Evolutionary conservation across 2,113 vertebrate species (phyloP), one percentile per base, ranked within the genome.

Genomic region (Lethenteron camtschaticum): DNA sequence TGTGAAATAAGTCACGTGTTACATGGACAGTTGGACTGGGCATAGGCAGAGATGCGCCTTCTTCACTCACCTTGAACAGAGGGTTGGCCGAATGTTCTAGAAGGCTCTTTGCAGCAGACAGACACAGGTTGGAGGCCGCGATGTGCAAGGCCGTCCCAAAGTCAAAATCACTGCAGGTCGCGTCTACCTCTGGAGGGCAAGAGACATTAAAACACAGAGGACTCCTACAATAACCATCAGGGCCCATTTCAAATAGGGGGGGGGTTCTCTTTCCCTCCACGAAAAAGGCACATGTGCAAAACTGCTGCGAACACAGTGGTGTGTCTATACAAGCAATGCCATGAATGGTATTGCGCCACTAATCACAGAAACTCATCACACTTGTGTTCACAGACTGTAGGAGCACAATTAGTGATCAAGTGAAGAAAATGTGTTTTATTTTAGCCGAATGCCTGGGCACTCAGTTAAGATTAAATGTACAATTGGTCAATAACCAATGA

Each of bases 61-160:
- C 74, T 68, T 55, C 68, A 75, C 83, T 83, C 83, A 96, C 94
- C 84, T 83, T 86, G 77, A 99, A 99, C 24, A 89, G 86, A 20
- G 90, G 87, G 78, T 99, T 99, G 68, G 94, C 92, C 78, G 88
- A 86, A 8, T 86, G 81, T 78, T 95, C 87, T 82, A 99, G 69
- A 70, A 99, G 84, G 77, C 86, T 85, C 74, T 81, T 87, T 76
- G 89, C 85, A 57, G 90, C 83, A 70, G 86, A 84, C 69, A 82
- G 78, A 74, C 94, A 99, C 57, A 96, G 80, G 81, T 99, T 96
- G 75, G 88, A 89, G 0, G 90, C 87, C 7, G 94, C 86, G 57
- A 99, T 96, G 74, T 96, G 94, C 75, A 99, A 81, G 63, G 92
- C 84, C 16, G 92, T 99, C 78, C 92, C 92, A 75, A 96, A 99